Conservation (phyloP, 2,113 vertebrate species). For the Eidolon helvum region DNA sequence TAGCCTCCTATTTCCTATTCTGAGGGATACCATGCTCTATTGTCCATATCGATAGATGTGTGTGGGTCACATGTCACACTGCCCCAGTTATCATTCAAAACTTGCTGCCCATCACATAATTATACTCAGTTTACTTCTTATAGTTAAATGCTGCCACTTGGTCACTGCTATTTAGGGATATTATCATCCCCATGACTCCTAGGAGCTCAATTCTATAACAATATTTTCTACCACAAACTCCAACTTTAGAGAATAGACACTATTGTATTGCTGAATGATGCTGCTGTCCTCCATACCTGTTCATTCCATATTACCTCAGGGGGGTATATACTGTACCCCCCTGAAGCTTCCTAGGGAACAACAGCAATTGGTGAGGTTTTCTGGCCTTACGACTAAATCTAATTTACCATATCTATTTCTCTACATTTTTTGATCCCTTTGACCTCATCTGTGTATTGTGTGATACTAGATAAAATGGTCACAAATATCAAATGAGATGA, state of each 20-base stretch:
- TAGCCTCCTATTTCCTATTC: neutral
- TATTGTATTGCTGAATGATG: neutral
- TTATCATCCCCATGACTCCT: neutral
- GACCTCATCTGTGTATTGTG: neutral
- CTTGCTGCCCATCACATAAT: neutral
- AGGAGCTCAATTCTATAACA: neutral
- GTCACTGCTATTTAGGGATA: neutral
- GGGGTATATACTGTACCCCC: too few relatives aligned
- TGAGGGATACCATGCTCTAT: neutral
- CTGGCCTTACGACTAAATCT: neutral
- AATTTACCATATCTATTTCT: neutral
- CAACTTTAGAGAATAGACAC: neutral
- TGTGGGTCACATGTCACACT: neutral
- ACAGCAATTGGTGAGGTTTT: neutral
- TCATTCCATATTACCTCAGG: too few relatives aligned
- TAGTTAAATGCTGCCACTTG: neutral
- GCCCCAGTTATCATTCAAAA: neutral
- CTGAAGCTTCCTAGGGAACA: too few relatives aligned
- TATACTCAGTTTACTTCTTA: neutral
- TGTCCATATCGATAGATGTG: accelerated
- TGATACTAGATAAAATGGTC: neutral
- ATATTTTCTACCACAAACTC: neutral
- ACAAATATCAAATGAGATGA: neutral
- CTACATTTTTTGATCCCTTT: neutral
- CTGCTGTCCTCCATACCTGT: neutral